Conservation (phyloP, 1,140 invertebrate genomes). For the Mactra quadrangularis region DNA sequence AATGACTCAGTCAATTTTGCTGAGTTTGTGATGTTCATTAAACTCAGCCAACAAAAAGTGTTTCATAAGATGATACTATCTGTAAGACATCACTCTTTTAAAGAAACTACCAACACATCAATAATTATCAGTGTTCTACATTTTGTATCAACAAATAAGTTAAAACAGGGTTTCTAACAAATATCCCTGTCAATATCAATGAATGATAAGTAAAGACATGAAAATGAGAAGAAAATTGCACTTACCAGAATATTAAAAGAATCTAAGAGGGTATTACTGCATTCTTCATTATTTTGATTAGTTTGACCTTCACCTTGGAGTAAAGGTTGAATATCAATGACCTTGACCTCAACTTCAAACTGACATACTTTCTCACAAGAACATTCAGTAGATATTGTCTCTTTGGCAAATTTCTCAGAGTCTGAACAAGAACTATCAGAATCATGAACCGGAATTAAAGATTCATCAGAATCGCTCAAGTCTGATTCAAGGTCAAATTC, state of each 20-base stretch:
- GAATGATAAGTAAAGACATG: too few species aligned
- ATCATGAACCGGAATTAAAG: conserved; percentile 43
- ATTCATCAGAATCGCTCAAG: conserved; percentile 18
- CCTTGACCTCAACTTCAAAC: conserved; percentile 58
- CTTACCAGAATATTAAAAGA: conserved; percentile 46
- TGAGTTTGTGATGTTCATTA: too few species aligned
- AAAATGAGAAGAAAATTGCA: too few species aligned
- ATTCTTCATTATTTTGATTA: conserved; percentile 2
- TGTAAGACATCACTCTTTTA: too few species aligned
- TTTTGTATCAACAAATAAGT: too few species aligned
- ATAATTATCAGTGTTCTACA: too few species aligned
- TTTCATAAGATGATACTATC: too few species aligned
- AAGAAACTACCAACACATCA: too few species aligned
- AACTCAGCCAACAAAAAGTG: too few species aligned
- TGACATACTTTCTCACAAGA: conserved; percentile 29
- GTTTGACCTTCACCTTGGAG: conserved; percentile 42
- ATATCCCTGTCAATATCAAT: too few species aligned
- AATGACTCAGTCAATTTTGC: too few species aligned
- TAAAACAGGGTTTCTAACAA: too few species aligned
- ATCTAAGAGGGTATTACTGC: conserved; percentile 23
- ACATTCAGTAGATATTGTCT: conserved; percentile 1
- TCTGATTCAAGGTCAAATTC: neutral
- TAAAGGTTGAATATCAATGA: conserved; percentile 53
- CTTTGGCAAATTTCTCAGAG: conserved; percentile 33
- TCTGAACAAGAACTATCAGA: conserved; percentile 31